Conservation (phyloP, 2,888 invertebrate genomes). For the Electrophaes corylata region DNA sequence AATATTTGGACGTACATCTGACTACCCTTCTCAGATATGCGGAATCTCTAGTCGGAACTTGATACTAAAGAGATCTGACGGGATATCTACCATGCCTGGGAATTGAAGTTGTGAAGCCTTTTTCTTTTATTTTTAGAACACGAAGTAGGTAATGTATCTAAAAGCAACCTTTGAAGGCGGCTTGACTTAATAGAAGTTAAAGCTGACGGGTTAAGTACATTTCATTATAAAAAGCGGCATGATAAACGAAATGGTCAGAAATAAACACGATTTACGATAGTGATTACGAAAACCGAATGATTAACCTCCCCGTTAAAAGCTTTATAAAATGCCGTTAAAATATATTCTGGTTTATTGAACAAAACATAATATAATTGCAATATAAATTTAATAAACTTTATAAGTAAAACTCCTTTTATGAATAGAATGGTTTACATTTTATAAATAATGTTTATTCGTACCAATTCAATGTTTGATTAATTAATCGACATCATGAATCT, state of each 20-base stretch:
- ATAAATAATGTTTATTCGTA: not conserved
- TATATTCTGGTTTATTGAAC: constrained; percentile 16
- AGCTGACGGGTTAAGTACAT: constrained; percentile 9
- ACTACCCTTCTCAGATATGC: no score
- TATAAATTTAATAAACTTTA: not conserved
- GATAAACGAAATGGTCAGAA: constrained; percentile 22
- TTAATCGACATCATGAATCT: no score
- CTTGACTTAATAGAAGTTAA: not conserved
- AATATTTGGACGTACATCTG: no score
- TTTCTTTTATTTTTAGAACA: no score
- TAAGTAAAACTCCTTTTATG: not conserved
- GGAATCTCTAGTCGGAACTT: no score
- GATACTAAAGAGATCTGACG: no score
- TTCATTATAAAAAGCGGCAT: constrained; percentile 20
- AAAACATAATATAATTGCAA: constrained; percentile 1
- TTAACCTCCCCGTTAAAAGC: constrained; percentile 20
- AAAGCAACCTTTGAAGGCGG: not conserved
- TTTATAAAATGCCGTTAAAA: constrained; percentile 27
- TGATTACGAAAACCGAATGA: constrained; percentile 25
- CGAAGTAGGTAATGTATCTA: no score
- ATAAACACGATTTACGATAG: constrained; percentile 30
- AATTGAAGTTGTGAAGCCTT: no score
- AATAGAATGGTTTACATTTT: not conserved
- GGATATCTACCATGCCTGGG: no score
- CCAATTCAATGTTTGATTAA: not conserved